phyloP scores from a whole-genome alignment of 2,113 vertebrate species.

The Peucedramus taeniatus region DNA sequence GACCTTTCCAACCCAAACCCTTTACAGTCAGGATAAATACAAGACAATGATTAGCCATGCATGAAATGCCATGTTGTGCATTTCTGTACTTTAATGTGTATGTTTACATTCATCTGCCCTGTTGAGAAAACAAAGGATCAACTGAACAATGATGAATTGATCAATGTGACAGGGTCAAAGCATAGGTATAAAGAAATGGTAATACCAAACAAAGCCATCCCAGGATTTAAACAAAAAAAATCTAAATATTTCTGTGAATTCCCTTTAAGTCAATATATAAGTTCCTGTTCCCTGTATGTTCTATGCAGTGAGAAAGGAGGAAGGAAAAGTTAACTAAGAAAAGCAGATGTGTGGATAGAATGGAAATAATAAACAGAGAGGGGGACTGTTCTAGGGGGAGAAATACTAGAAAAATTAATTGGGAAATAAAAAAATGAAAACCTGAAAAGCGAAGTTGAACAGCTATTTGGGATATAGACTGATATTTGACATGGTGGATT shows the following conservation, averaged over 20 bases:
- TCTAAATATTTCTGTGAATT: not conserved
- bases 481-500: not conserved
- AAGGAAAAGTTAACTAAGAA: constrained; percentile 34
- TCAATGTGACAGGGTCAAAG: not conserved
- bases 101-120: not conserved
- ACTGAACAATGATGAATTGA: too few species aligned
- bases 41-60: not conserved
- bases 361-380: not conserved
- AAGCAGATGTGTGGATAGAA: not conserved
- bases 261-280: not conserved
- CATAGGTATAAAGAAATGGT: not conserved
- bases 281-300: not conserved
- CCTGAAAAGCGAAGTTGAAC: not conserved
- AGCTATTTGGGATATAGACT: not conserved
- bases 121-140: not conserved
- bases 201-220: not conserved
- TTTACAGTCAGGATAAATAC: not conserved
- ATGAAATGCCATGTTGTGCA: not conserved
- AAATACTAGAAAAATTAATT: not conserved
- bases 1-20: not conserved
- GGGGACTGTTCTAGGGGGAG: not conserved
- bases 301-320: not conserved
- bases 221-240: not conserved
- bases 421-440: not conserved
- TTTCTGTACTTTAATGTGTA: not conserved